phyloP scores from a whole-genome alignment of 2,888 invertebrate genomes.

The Tuta absoluta region DNA sequence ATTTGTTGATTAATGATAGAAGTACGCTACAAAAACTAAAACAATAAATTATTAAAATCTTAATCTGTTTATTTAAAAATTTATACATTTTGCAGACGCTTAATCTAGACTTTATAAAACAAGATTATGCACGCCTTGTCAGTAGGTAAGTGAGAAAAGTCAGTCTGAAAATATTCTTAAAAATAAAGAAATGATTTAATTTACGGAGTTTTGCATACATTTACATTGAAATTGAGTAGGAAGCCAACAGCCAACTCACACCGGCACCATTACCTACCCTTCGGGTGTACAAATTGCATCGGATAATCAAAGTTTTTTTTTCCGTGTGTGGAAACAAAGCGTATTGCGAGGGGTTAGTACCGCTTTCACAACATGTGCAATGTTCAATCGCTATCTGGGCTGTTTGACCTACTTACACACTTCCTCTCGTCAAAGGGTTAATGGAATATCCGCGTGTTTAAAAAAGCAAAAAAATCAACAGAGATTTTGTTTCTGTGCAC shows the following conservation, averaged over 20 bases:
- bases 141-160: too few species aligned
- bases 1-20: background rate
- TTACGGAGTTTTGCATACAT: background rate
- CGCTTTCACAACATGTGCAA: conserved; percentile 80
- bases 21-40: too few species aligned
- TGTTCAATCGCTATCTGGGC: conserved; percentile 55
- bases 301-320: conserved; percentile 73
- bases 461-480: conserved; percentile 52
- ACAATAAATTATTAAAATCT: too few species aligned
- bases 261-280: conserved; percentile 42
- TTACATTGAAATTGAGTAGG: background rate
- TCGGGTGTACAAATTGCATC: conserved; percentile 76
- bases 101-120: too few species aligned
- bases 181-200: too few species aligned
- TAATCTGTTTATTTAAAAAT: too few species aligned
- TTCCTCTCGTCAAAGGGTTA: conserved; percentile 78
- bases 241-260: conserved; percentile 46
- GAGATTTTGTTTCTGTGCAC: conserved; percentile 50
- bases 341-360: conserved; percentile 70
- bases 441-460: conserved; percentile 69
- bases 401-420: conserved; percentile 78
- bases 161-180: too few species aligned
- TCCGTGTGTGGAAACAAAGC: conserved; percentile 67
- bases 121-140: too few species aligned
- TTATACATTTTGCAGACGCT: too few species aligned